Base-by-base conservation (phyloP, 2,113 vertebrate species). In the Pseudorhombus dupliciocellatus region DNA sequence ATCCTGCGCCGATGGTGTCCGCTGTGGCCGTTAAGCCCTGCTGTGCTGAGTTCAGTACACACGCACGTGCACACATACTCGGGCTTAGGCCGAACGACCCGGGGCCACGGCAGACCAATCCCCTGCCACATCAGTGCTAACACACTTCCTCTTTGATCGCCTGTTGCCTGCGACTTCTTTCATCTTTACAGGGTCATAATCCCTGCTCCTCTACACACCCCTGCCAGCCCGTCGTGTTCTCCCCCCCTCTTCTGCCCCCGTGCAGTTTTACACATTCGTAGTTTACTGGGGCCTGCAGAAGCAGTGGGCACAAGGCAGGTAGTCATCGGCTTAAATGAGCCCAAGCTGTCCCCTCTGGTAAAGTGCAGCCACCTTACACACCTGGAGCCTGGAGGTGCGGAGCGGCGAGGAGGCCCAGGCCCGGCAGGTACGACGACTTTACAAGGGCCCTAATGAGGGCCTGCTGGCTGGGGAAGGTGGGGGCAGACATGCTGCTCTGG, bases 121-220 rank as follows among this genome's bases (percentile, higher is more conserved):
- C 85, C 84, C 80, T 80, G 87, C 90, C 91, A 91, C 91, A 91
- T 90, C 83, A 91, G 90, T 73, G 42, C 80, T 81, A 86, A 91
- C 89, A 87, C 86, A 81, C 88, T 92, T 92, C 80, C 89, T 90
- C 91, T 94, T 93, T 94, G 93, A 94, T 93, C 83, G 86, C 88
- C 84, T 80, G 80, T 86, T 91, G 90, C 87, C 88, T 61, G 50
- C 74, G 54, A 80, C 57, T 76, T 74, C 91, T 94, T 94, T 94
- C 90, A 94, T 94, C 89, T 94, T 93, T 93, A 94, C 84, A 88
- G 91, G 92, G 92, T 93, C 91, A 84, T 94, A 93, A 93, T 94
- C 89, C 88, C 70, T 84, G 80, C 80, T 85, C 89, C 81, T 86
- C 77, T 71, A 40, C 65, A 51, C 88, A 70, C 86, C 85, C 82